A percentile compares a stretch with the other conserved stretches of the same genome.
Conservation (phyloP, 2,888 invertebrate species). For the Apodemia hepburni region DNA sequence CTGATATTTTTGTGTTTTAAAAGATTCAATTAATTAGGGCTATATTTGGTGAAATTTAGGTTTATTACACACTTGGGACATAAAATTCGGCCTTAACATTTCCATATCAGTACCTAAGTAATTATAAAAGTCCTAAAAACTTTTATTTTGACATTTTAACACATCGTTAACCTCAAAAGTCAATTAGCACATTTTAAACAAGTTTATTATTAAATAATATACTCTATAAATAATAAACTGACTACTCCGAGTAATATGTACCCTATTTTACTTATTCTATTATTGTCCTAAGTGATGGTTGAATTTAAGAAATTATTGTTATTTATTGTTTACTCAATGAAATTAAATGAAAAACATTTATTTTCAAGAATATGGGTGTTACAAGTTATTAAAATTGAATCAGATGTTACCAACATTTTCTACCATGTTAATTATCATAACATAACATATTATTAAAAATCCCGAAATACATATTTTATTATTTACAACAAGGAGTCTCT, state of each 20-base stretch:
- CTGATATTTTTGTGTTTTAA: not conserved
- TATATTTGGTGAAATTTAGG: slow-evolving; percentile 2
- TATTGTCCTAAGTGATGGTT: no score
- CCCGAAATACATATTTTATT: no score
- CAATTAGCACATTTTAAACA: not conserved
- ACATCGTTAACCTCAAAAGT: slow-evolving; percentile 8
- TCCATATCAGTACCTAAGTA: slow-evolving; percentile 4
- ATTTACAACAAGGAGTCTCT: no score
- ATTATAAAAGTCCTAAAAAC: slow-evolving; percentile 3
- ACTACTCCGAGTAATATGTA: not conserved
- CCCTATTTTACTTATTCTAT: not conserved
- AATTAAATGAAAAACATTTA: no score
- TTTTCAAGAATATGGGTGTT: no score
- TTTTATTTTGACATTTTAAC: slow-evolving; percentile 10
- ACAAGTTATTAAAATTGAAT: no score
- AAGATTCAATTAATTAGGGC: slow-evolving; percentile 1
- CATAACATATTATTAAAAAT: no score
- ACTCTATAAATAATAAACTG: not conserved
- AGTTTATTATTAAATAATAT: not conserved
- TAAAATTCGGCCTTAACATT: slow-evolving; percentile 10
- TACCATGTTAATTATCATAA: no score
- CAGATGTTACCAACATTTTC: no score
- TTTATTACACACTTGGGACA: not conserved
- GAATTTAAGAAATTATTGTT: no score
- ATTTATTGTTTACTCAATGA: no score